Conservation (phyloP, 2,797 vertebrate genomes). For the Cuculus canorus region DNA sequence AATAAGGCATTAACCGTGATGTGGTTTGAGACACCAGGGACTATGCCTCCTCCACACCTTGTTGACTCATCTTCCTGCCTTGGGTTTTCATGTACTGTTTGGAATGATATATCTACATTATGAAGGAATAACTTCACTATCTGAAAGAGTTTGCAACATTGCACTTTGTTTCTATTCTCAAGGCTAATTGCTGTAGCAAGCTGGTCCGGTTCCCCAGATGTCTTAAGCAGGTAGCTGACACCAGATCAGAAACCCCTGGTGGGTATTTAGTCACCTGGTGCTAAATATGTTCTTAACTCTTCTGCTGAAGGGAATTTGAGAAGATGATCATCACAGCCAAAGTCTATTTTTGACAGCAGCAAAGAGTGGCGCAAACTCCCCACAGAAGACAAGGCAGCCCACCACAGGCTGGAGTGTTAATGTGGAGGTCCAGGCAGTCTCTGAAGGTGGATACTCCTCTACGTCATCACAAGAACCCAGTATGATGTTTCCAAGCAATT, state of each 20-base stretch:
- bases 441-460: not conserved
- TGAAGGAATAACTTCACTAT: not conserved
- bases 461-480: not conserved
- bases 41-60: not conserved
- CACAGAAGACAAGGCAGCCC: not conserved
- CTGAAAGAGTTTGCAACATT: not conserved
- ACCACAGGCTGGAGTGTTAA: not conserved
- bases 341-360: not conserved
- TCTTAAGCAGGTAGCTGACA: not conserved
- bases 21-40: not conserved
- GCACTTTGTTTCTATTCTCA: not conserved
- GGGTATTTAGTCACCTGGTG: not conserved
- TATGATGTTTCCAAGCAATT: accelerated
- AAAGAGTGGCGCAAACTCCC: not conserved
- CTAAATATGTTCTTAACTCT: not conserved
- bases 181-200: not conserved
- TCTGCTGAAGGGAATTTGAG: not conserved
- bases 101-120: not conserved
- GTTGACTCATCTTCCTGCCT: not conserved
- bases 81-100: not conserved
- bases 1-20: not conserved
- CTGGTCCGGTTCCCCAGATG: not conserved
- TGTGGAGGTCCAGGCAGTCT: not conserved
- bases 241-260: not conserved
- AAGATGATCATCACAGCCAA: not conserved